Evolutionary conservation across 2,797 vertebrate genomes (phyloP).

Genomic region (Phaenicophaeus curvirostris): DNA sequence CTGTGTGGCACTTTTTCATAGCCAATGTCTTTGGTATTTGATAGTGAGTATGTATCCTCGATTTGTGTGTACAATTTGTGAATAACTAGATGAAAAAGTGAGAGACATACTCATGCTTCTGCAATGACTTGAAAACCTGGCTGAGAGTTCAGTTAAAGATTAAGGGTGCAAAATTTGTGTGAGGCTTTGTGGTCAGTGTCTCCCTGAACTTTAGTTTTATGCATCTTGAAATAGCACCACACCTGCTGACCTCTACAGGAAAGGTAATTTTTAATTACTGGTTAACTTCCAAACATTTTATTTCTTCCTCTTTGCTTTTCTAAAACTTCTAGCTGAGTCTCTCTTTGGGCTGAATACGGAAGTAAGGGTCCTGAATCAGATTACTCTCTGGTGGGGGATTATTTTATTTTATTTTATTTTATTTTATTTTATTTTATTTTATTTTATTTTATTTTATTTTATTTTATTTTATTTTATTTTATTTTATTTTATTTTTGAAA

Average conservation of each 20-base stretch:
- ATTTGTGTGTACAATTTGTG: background rate
- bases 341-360: background rate
- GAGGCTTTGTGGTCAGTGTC: background rate
- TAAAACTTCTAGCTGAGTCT: background rate
- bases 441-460: too few relatives aligned
- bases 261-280: background rate
- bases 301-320: background rate
- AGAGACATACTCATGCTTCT: background rate
- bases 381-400: too few relatives aligned
- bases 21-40: background rate
- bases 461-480: too few relatives aligned
- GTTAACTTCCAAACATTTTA: background rate
- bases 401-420: too few relatives aligned
- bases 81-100: background rate
- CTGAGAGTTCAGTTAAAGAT: background rate
- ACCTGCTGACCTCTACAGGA: background rate
- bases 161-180: background rate
- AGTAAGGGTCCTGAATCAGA: too few relatives aligned
- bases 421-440: too few relatives aligned
- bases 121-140: background rate
- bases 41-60: background rate
- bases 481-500: background rate
- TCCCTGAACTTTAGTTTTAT: background rate
- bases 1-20: background rate
- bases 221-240: background rate